These are phyloP conservation scores for Stenchaetothrips biformis DNA, from an alignment of 2,888 invertebrate species.

Conservation along the genomic window DNA sequence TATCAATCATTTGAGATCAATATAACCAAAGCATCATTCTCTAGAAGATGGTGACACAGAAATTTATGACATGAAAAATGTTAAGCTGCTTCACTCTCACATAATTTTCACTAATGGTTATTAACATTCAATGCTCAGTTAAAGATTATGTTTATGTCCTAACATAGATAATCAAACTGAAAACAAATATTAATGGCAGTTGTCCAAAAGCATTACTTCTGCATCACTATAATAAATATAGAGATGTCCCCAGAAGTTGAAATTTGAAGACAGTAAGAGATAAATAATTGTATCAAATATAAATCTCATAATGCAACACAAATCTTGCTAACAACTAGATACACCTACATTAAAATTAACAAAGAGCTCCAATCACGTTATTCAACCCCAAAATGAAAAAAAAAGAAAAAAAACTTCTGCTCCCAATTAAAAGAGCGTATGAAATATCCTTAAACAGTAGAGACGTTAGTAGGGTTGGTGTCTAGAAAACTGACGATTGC, in stretches of 20 bases:
- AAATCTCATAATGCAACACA: conserved; percentile 11
- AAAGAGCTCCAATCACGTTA: neutral
- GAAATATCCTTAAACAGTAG: neutral
- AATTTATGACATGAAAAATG: too few relatives aligned
- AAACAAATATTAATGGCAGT: too few relatives aligned
- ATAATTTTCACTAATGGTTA: neutral
- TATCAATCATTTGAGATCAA: neutral
- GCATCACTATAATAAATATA: too few relatives aligned
- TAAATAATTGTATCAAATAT: neutral
- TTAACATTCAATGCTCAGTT: neutral
- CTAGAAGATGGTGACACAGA: too few relatives aligned
- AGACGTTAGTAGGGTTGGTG: neutral
- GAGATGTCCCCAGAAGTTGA: neutral
- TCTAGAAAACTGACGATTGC: neutral
- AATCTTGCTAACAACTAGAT: neutral
- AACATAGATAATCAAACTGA: too few relatives aligned
- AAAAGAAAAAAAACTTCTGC: neutral
- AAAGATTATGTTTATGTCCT: too few relatives aligned
- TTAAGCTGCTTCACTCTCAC: too few relatives aligned
- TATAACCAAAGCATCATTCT: too few relatives aligned
- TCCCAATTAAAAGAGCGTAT: neutral
- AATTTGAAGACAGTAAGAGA: neutral
- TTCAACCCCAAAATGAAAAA: too few relatives aligned
- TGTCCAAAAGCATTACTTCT: too few relatives aligned
- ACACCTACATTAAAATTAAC: neutral